Evolutionary conservation across 2,888 invertebrate species (phyloP), one percentile per base, ranked within the genome.

Genomic region (Drosophila basisetae): DNA sequence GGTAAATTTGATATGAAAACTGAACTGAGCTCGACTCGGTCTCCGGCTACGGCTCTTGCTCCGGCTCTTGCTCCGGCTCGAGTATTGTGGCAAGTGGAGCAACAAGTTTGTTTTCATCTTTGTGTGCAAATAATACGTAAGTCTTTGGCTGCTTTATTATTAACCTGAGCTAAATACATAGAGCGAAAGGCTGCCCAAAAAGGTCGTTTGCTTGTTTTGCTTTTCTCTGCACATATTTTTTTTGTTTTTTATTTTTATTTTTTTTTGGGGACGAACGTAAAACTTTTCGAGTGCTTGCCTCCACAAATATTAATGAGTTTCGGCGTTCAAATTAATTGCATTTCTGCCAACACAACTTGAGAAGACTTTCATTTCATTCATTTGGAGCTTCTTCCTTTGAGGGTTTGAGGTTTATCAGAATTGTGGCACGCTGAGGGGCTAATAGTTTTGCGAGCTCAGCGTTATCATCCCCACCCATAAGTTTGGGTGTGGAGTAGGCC

Each of bases 81-180:
- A 25, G n/a, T 52, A 43, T 64, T 28, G 49, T 60, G 79, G 76
- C 74, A 68, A 75, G 82, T 71, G 82, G 80, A 76, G 85, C 85
- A 85, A 85, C 85, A 85, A 85, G 85, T 85, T 84, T 89, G 89
- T 85, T 89, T 85, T 89, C 85, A 85, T 85, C 89, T 84, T 86
- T 84, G 82, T 65, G 69, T 67, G 84, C 83, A 87, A 86, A 87
- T 87, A 84, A 80, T 78, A 76, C 73, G 41, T 82, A 76, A 73
- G 89, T 84, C 89, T 75, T 82, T 73, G 84, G 84, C 84, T 80
- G 82, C 80, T 84, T 89, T 80, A 82, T 85, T 85, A 85, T 85
- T 87, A 85, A 89, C 89, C 82, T 72, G 76, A 87, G 82, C 80
- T 89, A 87, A 87, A 84, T 84, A 86, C 53, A 39, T 41, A 58